phyloP scores from a whole-genome alignment of 2,888 invertebrate species.

The Poecilobothrus nobilitatus region DNA sequence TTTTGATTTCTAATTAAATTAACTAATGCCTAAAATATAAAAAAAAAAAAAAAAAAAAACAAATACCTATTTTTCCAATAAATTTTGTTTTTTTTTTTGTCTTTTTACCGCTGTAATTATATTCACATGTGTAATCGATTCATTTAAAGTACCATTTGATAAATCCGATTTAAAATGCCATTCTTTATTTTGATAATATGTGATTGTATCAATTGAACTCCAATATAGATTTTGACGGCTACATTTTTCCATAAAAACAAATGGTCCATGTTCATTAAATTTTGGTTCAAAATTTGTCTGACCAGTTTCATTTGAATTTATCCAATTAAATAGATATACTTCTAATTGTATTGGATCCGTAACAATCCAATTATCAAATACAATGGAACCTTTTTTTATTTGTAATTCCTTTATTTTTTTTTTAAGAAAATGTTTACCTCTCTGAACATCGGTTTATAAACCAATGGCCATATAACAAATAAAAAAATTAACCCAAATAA shows the following conservation, averaged over 20 bases:
- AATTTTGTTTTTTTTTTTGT: too few relatives aligned
- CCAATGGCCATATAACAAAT: too few relatives aligned
- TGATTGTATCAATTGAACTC: slow-evolving; percentile 63
- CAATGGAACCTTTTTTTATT: slow-evolving; percentile 44
- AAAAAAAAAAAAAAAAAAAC: too few relatives aligned
- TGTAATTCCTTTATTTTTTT: too few relatives aligned
- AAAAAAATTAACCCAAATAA: too few relatives aligned
- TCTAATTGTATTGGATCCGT: slow-evolving; percentile 74
- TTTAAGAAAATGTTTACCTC: too few relatives aligned
- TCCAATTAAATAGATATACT: slow-evolving; percentile 69
- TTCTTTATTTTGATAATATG: slow-evolving; percentile 63
- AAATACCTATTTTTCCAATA: too few relatives aligned
- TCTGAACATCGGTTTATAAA: too few relatives aligned
- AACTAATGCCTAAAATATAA: too few relatives aligned
- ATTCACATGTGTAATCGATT: slow-evolving; percentile 65
- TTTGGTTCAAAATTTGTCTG: slow-evolving; percentile 49
- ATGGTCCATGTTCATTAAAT: slow-evolving; percentile 53
- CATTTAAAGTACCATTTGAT: slow-evolving; percentile 62
- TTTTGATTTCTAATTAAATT: too few relatives aligned
- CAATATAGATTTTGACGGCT: slow-evolving; percentile 50
- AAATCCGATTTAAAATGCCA: slow-evolving; percentile 65
- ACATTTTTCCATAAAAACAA: slow-evolving; percentile 51
- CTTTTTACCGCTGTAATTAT: slow-evolving; percentile 67
- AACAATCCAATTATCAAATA: slow-evolving; percentile 66
- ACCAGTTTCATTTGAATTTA: slow-evolving; percentile 56